A percentile compares a stretch with the other conserved stretches of the same genome.
These are phyloP conservation scores for Anaspis maculata DNA, from an alignment of 2,888 invertebrate genomes.

Conservation along the genomic window DNA sequence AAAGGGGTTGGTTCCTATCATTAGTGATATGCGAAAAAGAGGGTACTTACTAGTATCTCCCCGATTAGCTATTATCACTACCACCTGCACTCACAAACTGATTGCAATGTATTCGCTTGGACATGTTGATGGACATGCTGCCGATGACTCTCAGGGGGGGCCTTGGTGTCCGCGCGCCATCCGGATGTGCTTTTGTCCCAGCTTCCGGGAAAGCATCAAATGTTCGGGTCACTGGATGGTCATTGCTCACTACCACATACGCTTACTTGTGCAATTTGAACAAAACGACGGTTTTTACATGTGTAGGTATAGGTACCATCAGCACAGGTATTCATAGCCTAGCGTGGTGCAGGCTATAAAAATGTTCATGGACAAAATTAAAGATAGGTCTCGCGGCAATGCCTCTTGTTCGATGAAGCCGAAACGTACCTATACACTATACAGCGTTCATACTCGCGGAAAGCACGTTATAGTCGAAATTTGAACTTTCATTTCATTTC, in stretches of 20 bases:
- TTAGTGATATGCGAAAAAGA: too few relatives aligned
- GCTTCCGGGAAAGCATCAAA: constrained; percentile 43
- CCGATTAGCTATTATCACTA: constrained; percentile 29
- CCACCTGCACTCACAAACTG: constrained; percentile 36
- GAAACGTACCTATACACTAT: too few relatives aligned
- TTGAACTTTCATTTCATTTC: too few relatives aligned
- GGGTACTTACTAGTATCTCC: constrained; percentile 28
- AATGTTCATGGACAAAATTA: constrained; percentile 10
- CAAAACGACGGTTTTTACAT: too few relatives aligned
- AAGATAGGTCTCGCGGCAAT: too few relatives aligned
- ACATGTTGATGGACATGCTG: constrained; percentile 9
- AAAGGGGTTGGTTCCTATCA: too few relatives aligned
- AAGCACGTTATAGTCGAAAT: too few relatives aligned
- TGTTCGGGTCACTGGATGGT: constrained; percentile 44
- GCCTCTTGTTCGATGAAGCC: too few relatives aligned
- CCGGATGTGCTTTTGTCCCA: constrained; percentile 42
- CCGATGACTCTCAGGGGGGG: constrained; percentile 20
- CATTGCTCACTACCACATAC: constrained; percentile 34
- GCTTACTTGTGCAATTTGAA: constrained; percentile 23
- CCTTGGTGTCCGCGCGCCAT: constrained; percentile 33
- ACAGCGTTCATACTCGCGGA: too few relatives aligned
- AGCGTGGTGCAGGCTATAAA: too few relatives aligned
- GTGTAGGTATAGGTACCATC: too few relatives aligned
- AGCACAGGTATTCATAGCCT: too few relatives aligned
- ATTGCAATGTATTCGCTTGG: constrained; percentile 18